Evolutionary conservation across 2,797 vertebrate genomes (phyloP), one percentile per base, ranked within the genome.

Genomic region (Chiropotes sagulatus): DNA sequence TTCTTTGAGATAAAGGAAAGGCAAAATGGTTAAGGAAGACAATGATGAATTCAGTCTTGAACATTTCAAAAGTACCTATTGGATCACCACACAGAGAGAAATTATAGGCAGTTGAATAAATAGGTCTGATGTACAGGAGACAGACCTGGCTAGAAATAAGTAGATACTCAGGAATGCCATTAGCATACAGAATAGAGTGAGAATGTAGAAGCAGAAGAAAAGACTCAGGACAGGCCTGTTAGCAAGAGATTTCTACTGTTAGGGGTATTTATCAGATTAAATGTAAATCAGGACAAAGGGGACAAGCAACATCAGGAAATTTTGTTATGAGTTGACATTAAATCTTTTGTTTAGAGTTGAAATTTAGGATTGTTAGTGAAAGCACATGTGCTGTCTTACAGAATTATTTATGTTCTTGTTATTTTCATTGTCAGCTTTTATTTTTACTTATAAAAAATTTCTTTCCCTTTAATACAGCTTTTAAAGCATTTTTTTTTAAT

Each of bases 301-400:
- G 72, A 58, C 50, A 11, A 52, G 41, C 28, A 70, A 67, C 20
- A 76, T 20, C 10, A 36, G 78, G 72, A 46, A 52, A 46, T 61
- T 50, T 79, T 75, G 14, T 84, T 52, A 39, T 52, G n/a, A 20
- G 8, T 70, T 76, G 41, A 8, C 15, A 14, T 87, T 57, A 79
- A 90, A 67, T 64, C 39, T 26, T 26, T 75, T 80, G n/a, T 82
- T 87, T 96, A 93, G 82, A 90, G 39, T 76, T 97, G 88, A 93
- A 88, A 92, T 67, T 90, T 30, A 7, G 57, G 28, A 41, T 50
- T 70, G 5, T 80, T 83, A 24, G 28, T 73, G 44, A 75, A 12
- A 90, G 7, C 19, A 58, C 17, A 22, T 36, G 41, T 75, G 17
- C 61, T 81, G 7, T 64, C 61, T 84, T 95, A 91, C 17, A 84